These are phyloP conservation scores for Mellilla xanthometata DNA, from an alignment of 2,888 invertebrate genomes.

Conservation along the genomic window DNA sequence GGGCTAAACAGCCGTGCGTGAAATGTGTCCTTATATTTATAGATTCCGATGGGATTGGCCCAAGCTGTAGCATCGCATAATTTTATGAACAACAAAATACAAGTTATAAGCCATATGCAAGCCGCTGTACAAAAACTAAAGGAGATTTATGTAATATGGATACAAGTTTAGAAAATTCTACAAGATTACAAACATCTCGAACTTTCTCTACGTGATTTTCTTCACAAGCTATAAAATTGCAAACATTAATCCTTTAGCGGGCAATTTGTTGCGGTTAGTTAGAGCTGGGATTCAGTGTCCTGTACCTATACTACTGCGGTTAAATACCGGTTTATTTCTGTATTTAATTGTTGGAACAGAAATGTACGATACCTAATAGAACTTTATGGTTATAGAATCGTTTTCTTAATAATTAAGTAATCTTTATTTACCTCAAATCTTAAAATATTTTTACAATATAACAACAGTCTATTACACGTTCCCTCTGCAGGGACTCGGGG, in stretches of 20 bases:
- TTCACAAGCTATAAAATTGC: neutral
- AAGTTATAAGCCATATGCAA: conserved; percentile 23
- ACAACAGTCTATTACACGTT: no score
- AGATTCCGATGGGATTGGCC: neutral
- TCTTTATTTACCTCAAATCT: no score
- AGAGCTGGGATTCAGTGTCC: neutral
- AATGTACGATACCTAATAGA: no score
- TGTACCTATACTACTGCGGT: neutral
- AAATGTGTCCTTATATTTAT: no score
- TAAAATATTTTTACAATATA: no score
- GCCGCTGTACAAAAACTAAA: neutral
- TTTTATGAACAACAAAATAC: conserved; percentile 28
- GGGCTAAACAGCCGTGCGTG: no score
- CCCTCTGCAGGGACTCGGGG: no score
- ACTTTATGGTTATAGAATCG: no score
- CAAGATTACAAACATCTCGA: conserved; percentile 9
- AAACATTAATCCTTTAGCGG: neutral
- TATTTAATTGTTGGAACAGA: neutral
- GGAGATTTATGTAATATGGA: conserved; percentile 4
- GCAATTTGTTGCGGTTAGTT: neutral
- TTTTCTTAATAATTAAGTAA: no score
- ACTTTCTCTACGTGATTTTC: neutral
- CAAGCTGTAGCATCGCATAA: conserved; percentile 27
- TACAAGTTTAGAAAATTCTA: neutral
- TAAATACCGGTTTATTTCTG: neutral